Conservation (phyloP, 2,888 invertebrate species). For the Fragum sueziense region DNA sequence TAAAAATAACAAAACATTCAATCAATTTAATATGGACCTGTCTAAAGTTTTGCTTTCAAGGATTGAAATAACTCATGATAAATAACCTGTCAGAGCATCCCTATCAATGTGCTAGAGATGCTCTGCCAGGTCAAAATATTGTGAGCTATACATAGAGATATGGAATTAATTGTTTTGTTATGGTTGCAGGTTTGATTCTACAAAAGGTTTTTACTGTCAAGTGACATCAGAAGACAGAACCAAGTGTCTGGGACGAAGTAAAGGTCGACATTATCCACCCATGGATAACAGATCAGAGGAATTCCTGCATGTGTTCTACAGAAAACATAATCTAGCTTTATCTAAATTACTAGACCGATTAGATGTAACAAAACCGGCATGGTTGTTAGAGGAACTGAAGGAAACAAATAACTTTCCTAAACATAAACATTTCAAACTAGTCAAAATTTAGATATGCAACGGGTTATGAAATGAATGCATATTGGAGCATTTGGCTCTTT, state of each 20-base stretch:
- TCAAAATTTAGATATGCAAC: no score
- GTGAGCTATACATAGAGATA: no score
- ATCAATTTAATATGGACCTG: not conserved
- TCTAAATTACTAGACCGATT: constrained; percentile 94
- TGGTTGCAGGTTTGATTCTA: constrained; percentile 93
- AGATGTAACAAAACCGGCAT: constrained; percentile 92
- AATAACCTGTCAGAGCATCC: not conserved
- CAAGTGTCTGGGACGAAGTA: constrained; percentile 97
- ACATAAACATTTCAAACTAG: no score
- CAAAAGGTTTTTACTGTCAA: constrained; percentile 99
- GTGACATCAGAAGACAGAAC: constrained; percentile 91
- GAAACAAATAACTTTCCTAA: not conserved
- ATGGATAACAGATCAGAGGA: constrained; percentile 93
- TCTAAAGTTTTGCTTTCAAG: not conserved
- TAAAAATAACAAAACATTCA: not conserved
- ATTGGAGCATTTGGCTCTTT: no score
- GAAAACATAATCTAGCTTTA: constrained; percentile 95
- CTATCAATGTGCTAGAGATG: not conserved
- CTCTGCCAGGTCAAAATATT: not conserved
- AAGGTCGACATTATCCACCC: constrained; percentile 96
- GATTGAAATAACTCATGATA: not conserved
- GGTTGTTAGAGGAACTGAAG: constrained; percentile 94
- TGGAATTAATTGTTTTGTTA: no score
- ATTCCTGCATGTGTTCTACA: constrained; percentile 88
- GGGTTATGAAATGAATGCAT: no score